Evolutionary conservation across 2,888 invertebrate genomes (phyloP).

Genomic region (Zootermopsis nevadensis): DNA sequence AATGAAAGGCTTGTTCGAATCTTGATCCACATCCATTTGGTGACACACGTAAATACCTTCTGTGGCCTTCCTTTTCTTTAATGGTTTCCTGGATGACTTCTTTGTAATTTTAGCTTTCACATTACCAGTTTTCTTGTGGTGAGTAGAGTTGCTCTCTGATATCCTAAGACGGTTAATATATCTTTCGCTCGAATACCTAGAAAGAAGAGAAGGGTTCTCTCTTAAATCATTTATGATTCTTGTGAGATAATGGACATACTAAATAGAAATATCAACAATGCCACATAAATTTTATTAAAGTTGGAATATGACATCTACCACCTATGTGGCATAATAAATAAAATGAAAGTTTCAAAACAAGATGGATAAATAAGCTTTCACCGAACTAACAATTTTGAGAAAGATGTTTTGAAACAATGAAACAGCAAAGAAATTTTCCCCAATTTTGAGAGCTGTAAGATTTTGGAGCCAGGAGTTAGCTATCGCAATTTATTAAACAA

Average conservation of each 20-base stretch:
- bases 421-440: constrained; percentile 2
- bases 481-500: neutral
- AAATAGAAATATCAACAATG: neutral
- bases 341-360: no score
- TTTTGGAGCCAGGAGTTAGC: neutral
- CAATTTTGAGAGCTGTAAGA: neutral
- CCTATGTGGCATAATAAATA: no score
- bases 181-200: constrained; percentile 48
- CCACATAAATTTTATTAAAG: neutral
- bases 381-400: no score
- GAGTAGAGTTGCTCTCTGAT: constrained; percentile 37
- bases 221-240: constrained; percentile 8
- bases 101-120: constrained; percentile 35
- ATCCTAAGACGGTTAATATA: constrained; percentile 37
- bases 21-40: constrained; percentile 9
- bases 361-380: no score
- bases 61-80: neutral
- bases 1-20: constrained; percentile 18
- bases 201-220: constrained; percentile 51
- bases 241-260: neutral
- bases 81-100: constrained; percentile 31
- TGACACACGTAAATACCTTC: neutral
- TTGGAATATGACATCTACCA: no score
- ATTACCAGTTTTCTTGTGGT: constrained; percentile 18
- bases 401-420: neutral